Percentiles rank a stretch among this genome's conserved stretches.
Evolutionary conservation across 2,888 invertebrate species (phyloP).

Genomic region (Rhagophthalmus giganteus): DNA sequence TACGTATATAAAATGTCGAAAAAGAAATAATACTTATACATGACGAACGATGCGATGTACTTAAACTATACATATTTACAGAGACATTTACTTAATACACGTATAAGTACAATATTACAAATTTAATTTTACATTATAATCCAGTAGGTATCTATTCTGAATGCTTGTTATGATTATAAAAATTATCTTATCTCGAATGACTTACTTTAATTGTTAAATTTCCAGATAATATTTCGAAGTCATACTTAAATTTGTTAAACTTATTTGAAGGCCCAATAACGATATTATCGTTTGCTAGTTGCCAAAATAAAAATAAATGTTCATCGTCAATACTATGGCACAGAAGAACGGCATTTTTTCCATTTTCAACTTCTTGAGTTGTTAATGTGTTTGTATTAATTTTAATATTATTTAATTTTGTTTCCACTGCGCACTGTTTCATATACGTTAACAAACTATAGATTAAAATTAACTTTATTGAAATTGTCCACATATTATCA

Average conservation of each 20-base stretch:
- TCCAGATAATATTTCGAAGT: slow-evolving; percentile 70
- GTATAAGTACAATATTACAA: too few species aligned
- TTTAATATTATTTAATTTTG: not conserved
- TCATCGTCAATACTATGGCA: slow-evolving; percentile 67
- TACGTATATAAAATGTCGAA: too few species aligned
- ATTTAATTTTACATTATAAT: too few species aligned
- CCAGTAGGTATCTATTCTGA: too few species aligned
- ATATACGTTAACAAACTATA: slow-evolving; percentile 5
- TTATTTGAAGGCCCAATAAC: slow-evolving; percentile 66
- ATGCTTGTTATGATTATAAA: too few species aligned
- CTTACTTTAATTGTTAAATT: slow-evolving; percentile 66
- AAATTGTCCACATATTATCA: not conserved
- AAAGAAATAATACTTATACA: not conserved
- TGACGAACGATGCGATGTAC: not conserved
- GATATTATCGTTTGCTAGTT: slow-evolving; percentile 57
- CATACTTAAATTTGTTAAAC: slow-evolving; percentile 64
- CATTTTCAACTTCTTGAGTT: slow-evolving; percentile 59
- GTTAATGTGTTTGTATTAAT: slow-evolving; percentile 3
- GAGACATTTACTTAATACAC: too few species aligned
- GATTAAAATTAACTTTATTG: not conserved
- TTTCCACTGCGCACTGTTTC: slow-evolving; percentile 3
- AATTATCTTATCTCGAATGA: not conserved
- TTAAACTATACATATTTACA: too few species aligned
- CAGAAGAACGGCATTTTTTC: slow-evolving; percentile 62
- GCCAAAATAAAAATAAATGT: slow-evolving; percentile 71